Evolutionary conservation across 2,888 invertebrate species (phyloP), one percentile per base, ranked within the genome.

Genomic region (Orgyia antiqua): DNA sequence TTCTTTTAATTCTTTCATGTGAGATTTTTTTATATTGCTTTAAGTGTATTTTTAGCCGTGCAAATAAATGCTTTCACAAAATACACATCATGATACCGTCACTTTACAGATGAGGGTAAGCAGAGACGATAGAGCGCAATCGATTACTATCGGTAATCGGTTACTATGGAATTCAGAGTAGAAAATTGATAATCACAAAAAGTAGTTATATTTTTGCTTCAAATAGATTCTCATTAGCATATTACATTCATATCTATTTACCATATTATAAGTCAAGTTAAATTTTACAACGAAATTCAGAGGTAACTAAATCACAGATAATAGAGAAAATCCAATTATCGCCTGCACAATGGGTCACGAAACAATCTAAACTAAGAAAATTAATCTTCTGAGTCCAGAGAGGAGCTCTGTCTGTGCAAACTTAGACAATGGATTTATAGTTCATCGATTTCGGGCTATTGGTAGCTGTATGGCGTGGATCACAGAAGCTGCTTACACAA

Each of bases 361-460:
- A 84, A 86, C 86, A 84, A 86, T 86, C 82, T 77, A 79, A 86
- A 86, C 86, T 86, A 83, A 86, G 86, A 86, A 86, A 84, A 86
- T 86, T 86, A 86, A 86, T 86, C 86, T 84, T 79, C 83, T 61
- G 75, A 77, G 82, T 82, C 82, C 79, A 79, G 80, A 66, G 68
- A 74, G 77, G 63, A 73, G 78, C 68, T 64, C 70, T 75, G 80
- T 74, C 82, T 80, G 80, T 74, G 74, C 76, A 80, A 84, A 84
- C 84, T 84, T 83, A 75, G 79, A 84, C 86, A 86, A 84, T 79
- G 77, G 86, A 83, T 82, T 84, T 84, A 83, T 82, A 82, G 78
- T 82, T 80, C 82, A 86, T 84, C 79, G 83, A 83, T 83, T 84
- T 77, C 65, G 72, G 72, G 60, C 67, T 70, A 76, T 76, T 66